phyloP scores from a whole-genome alignment of 2,888 invertebrate species.

The Colostygia pectinataria region DNA sequence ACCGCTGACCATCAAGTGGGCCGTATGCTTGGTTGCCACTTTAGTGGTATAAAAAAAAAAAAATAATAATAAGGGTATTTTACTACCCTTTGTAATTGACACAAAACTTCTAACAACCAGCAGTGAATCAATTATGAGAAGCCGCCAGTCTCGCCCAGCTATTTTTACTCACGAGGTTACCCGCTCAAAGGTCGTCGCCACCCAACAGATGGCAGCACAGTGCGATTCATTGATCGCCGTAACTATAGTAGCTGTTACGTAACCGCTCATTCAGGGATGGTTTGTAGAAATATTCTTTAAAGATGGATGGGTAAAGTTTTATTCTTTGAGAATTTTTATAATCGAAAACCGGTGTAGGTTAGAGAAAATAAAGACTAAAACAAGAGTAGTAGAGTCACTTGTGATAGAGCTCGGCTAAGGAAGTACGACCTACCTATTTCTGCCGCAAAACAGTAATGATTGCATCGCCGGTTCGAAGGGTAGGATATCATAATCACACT shows the following conservation, averaged over 20 bases:
- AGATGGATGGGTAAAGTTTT: not conserved
- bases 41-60: no score
- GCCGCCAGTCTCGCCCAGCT: constrained; percentile 8
- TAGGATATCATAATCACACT: no score
- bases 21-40: no score
- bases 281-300: not conserved
- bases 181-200: constrained; percentile 12
- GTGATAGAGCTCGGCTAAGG: no score
- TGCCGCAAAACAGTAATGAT: no score
- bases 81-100: not conserved
- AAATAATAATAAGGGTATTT: not conserved
- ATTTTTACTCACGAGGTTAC: constrained; percentile 13
- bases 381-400: no score
- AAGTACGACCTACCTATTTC: no score
- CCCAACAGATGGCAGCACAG: constrained; percentile 23
- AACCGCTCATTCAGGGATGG: constrained; percentile 16
- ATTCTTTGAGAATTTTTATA: no score
- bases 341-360: not conserved
- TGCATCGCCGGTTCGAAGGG: no score
- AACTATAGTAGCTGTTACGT: constrained; percentile 13
- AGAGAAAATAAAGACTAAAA: no score
- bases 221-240: constrained; percentile 24
- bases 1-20: not conserved
- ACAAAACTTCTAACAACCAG: not conserved
- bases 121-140: constrained; percentile 5